Evolutionary conservation across 2,113 vertebrate genomes (phyloP), one percentile per base, ranked within the genome.

Genomic region (Cynocephalus volans): DNA sequence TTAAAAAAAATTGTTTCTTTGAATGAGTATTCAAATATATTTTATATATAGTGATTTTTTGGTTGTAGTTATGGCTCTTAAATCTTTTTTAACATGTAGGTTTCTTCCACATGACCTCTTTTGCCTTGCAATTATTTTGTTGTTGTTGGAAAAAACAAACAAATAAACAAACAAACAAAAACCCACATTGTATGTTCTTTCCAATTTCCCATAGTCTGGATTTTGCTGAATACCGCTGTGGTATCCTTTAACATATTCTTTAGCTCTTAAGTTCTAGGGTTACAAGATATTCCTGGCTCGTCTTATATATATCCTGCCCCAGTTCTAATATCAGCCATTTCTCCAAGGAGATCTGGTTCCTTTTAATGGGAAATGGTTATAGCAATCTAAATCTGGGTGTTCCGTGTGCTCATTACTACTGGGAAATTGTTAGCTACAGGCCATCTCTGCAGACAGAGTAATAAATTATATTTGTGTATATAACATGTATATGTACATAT

Each of bases 171-270:
- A n/a, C n/a, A n/a, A n/a, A n/a, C n/a, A n/a, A n/a, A n/a, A n/a
- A n/a, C n/a, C n/a, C n/a, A n/a, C n/a, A n/a, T n/a, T n/a, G 83
- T 83, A 15, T 58, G 18, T 84, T 95, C 31, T 67, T n/a, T 83
- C 58, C 8, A 14, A 28, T 50, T 67, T 76, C 54, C 8, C 18
- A 36, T 21, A 58, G 48, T 83, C 28, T 45, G 9, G 21, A 84
- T 58, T 84, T 83, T 69, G 62, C 19, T 65, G 36, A 88, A 26
- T 73, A 60, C 48, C 50, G 41, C 4, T 58, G 54, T n/a, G 19
- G 19, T 90, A 50, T 33, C 50, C 58, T 45, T 48, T 91, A 70
- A 48, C 77, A 48, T 60, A 41, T 48, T 70, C 28, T 91, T 48
- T 23, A 58, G 28, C 52, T 14, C 52, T 45, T 21, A 31, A 56